Evolutionary conservation across 1,140 invertebrate genomes (phyloP).

Genomic region (Dendrolimus kikuchii): DNA sequence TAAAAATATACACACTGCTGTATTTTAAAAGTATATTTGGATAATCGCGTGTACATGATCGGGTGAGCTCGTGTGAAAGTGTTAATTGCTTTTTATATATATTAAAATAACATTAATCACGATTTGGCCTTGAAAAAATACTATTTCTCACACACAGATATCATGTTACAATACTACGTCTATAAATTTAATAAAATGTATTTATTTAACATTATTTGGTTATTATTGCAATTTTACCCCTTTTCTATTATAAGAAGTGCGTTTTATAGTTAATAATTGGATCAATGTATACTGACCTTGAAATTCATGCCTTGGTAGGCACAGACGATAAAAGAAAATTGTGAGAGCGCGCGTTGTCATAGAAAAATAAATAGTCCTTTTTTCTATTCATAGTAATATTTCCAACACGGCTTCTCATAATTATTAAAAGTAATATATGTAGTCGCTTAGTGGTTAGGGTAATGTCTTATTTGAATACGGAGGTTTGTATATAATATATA

Average conservation of each 20-base stretch:
- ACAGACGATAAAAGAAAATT: too few relatives aligned
- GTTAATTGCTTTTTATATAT: conserved; percentile 30
- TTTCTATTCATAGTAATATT: too few relatives aligned
- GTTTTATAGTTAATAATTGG: conserved; percentile 7
- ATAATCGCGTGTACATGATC: conserved; percentile 44
- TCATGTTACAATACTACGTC: conserved; percentile 24
- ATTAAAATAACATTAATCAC: conserved; percentile 21
- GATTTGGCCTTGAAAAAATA: conserved; percentile 38
- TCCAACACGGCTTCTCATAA: too few relatives aligned
- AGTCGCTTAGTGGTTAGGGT: too few relatives aligned
- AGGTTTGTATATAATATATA: too few relatives aligned
- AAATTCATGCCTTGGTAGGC: neutral
- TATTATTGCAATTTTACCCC: too few relatives aligned
- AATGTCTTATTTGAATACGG: too few relatives aligned
- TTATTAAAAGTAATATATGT: too few relatives aligned
- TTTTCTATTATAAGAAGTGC: too few relatives aligned
- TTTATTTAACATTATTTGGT: too few relatives aligned
- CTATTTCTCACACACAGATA: conserved; percentile 22
- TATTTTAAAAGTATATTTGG: conserved; percentile 61
- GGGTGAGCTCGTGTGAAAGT: conserved; percentile 56
- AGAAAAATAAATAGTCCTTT: too few relatives aligned
- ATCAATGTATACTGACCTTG: conserved; percentile 14
- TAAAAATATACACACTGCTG: conserved; percentile 55
- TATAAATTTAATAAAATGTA: neutral
- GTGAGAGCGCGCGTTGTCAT: too few relatives aligned